phyloP scores from a whole-genome alignment of 2,888 invertebrate species.

The Agonopterix heracliana region DNA sequence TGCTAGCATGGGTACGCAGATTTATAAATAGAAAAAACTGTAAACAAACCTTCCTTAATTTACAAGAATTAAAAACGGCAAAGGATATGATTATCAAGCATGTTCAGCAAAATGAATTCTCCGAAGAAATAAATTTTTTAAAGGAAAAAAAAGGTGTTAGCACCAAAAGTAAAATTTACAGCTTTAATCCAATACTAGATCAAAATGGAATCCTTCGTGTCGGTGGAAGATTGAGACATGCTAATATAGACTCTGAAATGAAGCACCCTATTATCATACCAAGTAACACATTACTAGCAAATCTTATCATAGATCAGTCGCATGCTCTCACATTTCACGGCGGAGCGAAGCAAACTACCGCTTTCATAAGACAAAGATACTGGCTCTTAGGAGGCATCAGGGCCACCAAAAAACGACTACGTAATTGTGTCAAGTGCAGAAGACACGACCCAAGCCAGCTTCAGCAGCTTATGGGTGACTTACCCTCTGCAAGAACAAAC shows the following conservation, averaged over 20 bases:
- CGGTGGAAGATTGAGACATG: constrained; percentile 1
- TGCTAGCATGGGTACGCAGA: constrained; percentile 8
- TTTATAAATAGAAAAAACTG: constrained; percentile 1
- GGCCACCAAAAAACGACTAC: constrained; percentile 7
- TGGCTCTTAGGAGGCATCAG: constrained; percentile 14
- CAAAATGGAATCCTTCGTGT: constrained; percentile 9
- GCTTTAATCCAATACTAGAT: constrained; percentile 14
- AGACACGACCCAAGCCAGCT: constrained; percentile 7
- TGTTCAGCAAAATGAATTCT: constrained; percentile 10
- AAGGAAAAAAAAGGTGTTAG: constrained; percentile 7
- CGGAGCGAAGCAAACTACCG: constrained; percentile 11
- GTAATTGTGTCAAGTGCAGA: constrained; percentile 11
- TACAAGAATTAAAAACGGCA: constrained; percentile 7
- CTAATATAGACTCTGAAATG: constrained; percentile 1
- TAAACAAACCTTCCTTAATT: constrained; percentile 4
- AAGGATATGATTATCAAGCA: constrained; percentile 11
- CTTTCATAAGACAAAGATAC: constrained; percentile 12
- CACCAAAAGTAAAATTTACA: constrained; percentile 9
- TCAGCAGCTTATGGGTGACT: constrained; percentile 16
- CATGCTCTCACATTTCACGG: constrained; percentile 17
- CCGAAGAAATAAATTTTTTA: constrained; percentile 11
- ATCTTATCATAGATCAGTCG: constrained; percentile 13
- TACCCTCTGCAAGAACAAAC: constrained; percentile 12
- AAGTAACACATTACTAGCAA: constrained; percentile 8
- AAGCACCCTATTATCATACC: constrained; percentile 12